phyloP scores from a whole-genome alignment of 2,888 invertebrate species.

The Fragum sueziense region DNA sequence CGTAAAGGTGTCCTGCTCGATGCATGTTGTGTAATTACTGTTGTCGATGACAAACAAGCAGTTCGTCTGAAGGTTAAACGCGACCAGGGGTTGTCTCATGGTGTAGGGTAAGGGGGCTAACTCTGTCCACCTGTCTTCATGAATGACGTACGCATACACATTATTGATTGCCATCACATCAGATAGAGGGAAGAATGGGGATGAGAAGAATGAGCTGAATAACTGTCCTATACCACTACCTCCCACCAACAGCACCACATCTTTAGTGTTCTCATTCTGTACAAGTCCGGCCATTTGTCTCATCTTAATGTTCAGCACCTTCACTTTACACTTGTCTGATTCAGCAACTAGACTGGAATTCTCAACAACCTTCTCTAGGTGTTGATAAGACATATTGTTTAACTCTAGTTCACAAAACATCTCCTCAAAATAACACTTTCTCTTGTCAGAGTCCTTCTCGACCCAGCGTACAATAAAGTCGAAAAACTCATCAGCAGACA shows the following conservation, averaged over 20 bases:
- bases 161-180: slow-evolving; percentile 64
- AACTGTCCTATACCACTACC: slow-evolving; percentile 65
- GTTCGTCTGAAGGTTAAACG: slow-evolving; percentile 55
- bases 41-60: slow-evolving; percentile 65
- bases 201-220: slow-evolving; percentile 60
- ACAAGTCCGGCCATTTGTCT: slow-evolving; percentile 64
- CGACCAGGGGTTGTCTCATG: slow-evolving; percentile 64
- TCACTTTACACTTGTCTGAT: slow-evolving; percentile 63
- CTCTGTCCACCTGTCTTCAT: slow-evolving; percentile 71
- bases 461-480: slow-evolving; percentile 70
- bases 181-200: slow-evolving; percentile 61
- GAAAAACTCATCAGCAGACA: slow-evolving; percentile 67
- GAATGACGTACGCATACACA: slow-evolving; percentile 67
- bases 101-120: slow-evolving; percentile 69
- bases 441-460: slow-evolving; percentile 57
- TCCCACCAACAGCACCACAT: slow-evolving; percentile 69
- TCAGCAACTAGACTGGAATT: slow-evolving; percentile 52
- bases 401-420: slow-evolving; percentile 69
- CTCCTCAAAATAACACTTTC: slow-evolving; percentile 61
- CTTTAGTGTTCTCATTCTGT: slow-evolving; percentile 53
- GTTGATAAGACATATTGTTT: slow-evolving; percentile 50
- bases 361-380: slow-evolving; percentile 63
- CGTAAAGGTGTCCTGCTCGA: slow-evolving; percentile 41
- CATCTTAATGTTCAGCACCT: slow-evolving; percentile 65
- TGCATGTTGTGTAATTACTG: slow-evolving; percentile 35